phyloP scores from a whole-genome alignment of 2,888 invertebrate species.

The Chironomus riparius region DNA sequence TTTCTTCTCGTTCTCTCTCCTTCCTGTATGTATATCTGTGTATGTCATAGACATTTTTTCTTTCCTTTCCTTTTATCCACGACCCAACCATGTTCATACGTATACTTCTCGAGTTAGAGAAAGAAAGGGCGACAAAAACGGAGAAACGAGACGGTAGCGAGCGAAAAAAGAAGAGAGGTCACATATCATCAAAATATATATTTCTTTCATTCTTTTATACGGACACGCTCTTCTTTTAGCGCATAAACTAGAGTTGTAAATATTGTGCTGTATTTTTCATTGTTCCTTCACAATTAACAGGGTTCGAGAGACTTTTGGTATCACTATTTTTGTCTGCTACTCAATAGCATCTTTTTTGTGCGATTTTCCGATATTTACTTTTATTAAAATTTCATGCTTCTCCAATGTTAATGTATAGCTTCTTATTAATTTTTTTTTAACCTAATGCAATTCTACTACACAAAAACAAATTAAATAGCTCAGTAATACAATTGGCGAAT shows the following conservation, averaged over 20 bases:
- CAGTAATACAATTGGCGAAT: too few species aligned
- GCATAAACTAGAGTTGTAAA: slow-evolving; percentile 19
- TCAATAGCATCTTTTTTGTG: not conserved
- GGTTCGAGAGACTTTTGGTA: slow-evolving; percentile 4
- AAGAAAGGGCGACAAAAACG: not conserved
- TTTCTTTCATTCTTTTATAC: not conserved
- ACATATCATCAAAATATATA: not conserved
- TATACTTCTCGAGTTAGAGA: not conserved
- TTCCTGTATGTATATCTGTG: not conserved
- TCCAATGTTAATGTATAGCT: too few species aligned
- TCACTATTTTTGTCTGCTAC: not conserved
- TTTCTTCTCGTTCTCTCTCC: not conserved
- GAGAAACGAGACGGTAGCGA: not conserved
- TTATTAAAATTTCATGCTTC: not conserved
- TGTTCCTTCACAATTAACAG: slow-evolving; percentile 21
- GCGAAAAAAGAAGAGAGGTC: not conserved
- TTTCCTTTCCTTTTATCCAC: too few species aligned
- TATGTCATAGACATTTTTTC: not conserved
- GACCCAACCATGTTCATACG: too few species aligned
- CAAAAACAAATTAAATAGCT: too few species aligned
- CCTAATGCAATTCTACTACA: too few species aligned
- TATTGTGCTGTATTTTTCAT: slow-evolving; percentile 27
- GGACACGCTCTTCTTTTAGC: not conserved
- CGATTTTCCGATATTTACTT: not conserved
- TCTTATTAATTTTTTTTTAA: too few species aligned